Percentiles rank a stretch among this genome's conserved stretches.
These are phyloP conservation scores for Dreissena rostriformis DNA, from an alignment of 1,140 invertebrate genomes.

Conservation along the genomic window DNA sequence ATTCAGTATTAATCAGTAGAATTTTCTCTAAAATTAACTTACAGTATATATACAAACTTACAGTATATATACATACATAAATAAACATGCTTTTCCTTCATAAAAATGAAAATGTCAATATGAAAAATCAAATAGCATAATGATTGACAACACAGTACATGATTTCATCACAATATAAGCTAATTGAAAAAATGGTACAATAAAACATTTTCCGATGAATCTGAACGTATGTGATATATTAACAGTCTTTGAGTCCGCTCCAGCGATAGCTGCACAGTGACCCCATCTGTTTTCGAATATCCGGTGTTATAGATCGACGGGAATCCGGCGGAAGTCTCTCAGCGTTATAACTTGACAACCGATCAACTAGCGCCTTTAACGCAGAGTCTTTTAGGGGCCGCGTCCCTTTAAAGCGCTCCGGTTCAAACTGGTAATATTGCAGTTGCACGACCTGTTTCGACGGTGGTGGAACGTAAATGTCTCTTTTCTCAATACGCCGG, in stretches of 20 bases:
- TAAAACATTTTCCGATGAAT: no score
- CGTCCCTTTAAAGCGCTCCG: slow-evolving; percentile 32
- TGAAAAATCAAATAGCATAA: no score
- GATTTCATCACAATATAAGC: no score
- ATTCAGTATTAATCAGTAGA: no score
- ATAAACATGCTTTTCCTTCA: no score
- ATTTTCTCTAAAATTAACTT: no score
- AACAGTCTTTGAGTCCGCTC: slow-evolving; percentile 35
- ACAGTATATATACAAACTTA: no score
- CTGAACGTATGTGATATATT: slow-evolving; percentile 16
- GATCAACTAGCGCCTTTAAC: slow-evolving; percentile 8
- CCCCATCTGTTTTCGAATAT: slow-evolving; percentile 1
- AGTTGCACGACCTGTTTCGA: slow-evolving; percentile 13
- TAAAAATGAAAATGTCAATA: no score
- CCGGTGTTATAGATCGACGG: slow-evolving; percentile 7
- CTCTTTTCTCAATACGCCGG: slow-evolving; percentile 42
- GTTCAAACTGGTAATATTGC: slow-evolving; percentile 26
- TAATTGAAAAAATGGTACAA: no score
- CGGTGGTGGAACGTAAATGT: slow-evolving; percentile 50
- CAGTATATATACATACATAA: no score
- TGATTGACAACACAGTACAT: no score
- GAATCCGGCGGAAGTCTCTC: slow-evolving; percentile 38
- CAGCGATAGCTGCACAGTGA: slow-evolving; percentile 42
- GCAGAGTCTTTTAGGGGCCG: slow-evolving; percentile 8
- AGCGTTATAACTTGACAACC: slow-evolving; percentile 28